phyloP scores from a whole-genome alignment of 2,888 invertebrate genomes.

The Eretmocerus hayati region DNA sequence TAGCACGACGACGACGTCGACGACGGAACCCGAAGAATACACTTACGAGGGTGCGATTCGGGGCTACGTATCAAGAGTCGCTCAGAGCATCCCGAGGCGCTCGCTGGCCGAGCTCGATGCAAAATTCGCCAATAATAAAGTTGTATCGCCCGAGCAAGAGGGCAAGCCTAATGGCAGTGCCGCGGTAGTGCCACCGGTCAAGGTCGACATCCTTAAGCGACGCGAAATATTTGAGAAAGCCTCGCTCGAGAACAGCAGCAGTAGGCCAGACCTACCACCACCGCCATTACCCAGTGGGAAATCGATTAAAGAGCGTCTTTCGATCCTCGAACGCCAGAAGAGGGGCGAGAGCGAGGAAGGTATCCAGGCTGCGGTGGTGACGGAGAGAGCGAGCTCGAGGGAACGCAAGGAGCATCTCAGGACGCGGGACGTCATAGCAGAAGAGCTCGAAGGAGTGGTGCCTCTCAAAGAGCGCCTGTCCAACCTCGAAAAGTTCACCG shows the following conservation, averaged over 20 bases:
- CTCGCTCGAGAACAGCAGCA: slow-evolving; percentile 41
- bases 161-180: slow-evolving; percentile 46
- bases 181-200: slow-evolving; percentile 54
- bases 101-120: slow-evolving; percentile 34
- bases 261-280: slow-evolving; percentile 52
- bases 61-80: slow-evolving; percentile 72
- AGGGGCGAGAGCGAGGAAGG: slow-evolving; percentile 38
- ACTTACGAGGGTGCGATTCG: slow-evolving; percentile 84
- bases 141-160: too few relatives aligned
- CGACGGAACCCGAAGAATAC: slow-evolving; percentile 70
- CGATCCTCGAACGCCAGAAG: slow-evolving; percentile 61
- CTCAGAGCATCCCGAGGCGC: slow-evolving; percentile 43
- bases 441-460: slow-evolving; percentile 33
- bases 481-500: slow-evolving; percentile 34
- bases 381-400: slow-evolving; percentile 59
- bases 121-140: slow-evolving; percentile 29
- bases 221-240: slow-evolving; percentile 76
- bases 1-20: slow-evolving; percentile 61
- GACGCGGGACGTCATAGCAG: slow-evolving; percentile 28
- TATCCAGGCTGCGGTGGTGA: slow-evolving; percentile 57
- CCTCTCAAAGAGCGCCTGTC: slow-evolving; percentile 37
- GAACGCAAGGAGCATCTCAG: slow-evolving; percentile 35
- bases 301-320: slow-evolving; percentile 67
- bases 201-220: slow-evolving; percentile 74
- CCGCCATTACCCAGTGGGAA: slow-evolving; percentile 59